A percentile compares a stretch with the other conserved stretches of the same genome.
Evolutionary conservation across 2,113 vertebrate species (phyloP).

Genomic region (Oostethus manadensis): DNA sequence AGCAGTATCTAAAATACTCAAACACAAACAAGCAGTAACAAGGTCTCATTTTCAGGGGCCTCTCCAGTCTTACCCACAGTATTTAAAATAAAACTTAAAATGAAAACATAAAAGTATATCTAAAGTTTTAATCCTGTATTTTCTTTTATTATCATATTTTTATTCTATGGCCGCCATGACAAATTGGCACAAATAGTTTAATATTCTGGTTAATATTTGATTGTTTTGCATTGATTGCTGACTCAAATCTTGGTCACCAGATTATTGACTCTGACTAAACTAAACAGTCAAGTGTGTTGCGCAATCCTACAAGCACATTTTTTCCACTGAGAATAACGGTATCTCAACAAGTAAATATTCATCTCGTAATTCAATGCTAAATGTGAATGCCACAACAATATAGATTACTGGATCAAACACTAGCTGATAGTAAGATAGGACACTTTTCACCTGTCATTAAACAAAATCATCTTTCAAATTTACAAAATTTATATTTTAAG

Average conservation of each 20-base stretch:
- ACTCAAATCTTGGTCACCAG: conserved; percentile 6
- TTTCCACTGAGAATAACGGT: neutral
- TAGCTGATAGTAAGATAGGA: too few species aligned
- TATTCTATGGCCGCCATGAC: neutral
- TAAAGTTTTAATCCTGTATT: neutral
- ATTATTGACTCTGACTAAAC: conserved; percentile 29
- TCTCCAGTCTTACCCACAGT: too few species aligned
- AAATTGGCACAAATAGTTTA: conserved; percentile 29
- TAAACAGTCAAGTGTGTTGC: conserved; percentile 8
- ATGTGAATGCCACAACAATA: too few species aligned
- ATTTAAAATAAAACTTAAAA: too few species aligned
- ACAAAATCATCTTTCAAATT: too few species aligned
- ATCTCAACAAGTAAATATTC: neutral
- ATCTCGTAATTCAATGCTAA: neutral
- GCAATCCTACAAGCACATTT: conserved; percentile 7
- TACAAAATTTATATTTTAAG: too few species aligned
- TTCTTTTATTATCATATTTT: conserved; percentile 6
- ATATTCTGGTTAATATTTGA: conserved; percentile 51
- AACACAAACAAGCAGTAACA: too few species aligned
- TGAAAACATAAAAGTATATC: too few species aligned
- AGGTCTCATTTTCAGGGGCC: too few species aligned
- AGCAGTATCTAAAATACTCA: too few species aligned
- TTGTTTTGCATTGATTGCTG: conserved; percentile 22
- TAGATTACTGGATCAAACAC: too few species aligned
- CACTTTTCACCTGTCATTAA: too few species aligned